Evolutionary conservation across 2,888 invertebrate genomes (phyloP), one percentile per base, ranked within the genome.

Genomic region (Ennomos fuscantarius): DNA sequence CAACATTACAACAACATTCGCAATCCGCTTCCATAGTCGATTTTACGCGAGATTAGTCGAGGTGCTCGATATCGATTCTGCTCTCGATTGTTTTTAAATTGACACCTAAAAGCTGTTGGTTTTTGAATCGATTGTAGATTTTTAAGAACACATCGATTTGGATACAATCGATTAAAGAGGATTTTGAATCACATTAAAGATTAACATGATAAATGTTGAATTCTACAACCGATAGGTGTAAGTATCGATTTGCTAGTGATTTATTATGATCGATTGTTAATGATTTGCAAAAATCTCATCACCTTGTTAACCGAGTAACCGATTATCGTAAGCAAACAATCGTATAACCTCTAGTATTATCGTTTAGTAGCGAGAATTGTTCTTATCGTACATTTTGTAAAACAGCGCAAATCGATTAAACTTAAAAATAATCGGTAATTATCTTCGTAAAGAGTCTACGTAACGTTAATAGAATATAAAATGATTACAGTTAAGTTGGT

Each of bases 1-100:
- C n/a, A n/a, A n/a, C n/a, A 55, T 24, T 40, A 46, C 49, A 59
- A 64, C 60, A 39, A 24, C 59, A 52, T 48, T 66, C 61, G 56
- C 56, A 68, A 72, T 43, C 45, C 55, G 41, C 60, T 59, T 52
- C 53, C 60, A 44, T 67, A 67, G 63, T 63, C 56, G 54, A 53
- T 59, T 31, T 37, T 43, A 36, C 35, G 34, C 35, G 33, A 24
- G 8, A 39, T 47, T 32, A 43, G 24, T 44, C 48, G 48, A 55
- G 3, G 35, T 15, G 10, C 5, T 32, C 8, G 11, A 3, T 10
- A 46, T 36, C 41, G 45, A 41, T 36, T 36, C 3, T 10, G 9
- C 24, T 24, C 24, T 24, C 24, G 24, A 24, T 24, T 24, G 24
- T 24, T 24, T 24, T 24, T 6, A 24, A 24, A 24, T 24, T 24